These are phyloP conservation scores for Polypterus senegalus DNA, from an alignment of 2,113 vertebrate species.

Conservation along the genomic window DNA sequence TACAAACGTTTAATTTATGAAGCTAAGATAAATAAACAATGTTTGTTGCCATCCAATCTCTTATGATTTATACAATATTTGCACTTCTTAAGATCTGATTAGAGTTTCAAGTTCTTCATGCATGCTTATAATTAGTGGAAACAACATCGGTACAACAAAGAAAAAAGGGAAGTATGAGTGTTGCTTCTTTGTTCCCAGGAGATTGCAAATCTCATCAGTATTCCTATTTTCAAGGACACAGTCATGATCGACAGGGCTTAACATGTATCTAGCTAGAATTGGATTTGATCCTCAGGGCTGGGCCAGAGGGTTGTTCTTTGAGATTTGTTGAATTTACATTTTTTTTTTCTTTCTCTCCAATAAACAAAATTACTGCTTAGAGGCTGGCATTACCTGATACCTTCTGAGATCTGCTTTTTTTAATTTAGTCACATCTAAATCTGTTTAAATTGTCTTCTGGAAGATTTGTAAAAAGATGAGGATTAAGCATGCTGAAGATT, in stretches of 20 bases:
- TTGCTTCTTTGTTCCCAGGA: constrained; percentile 38
- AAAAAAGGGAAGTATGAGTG: background rate
- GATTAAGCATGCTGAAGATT: constrained; percentile 51
- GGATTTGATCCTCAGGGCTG: constrained; percentile 76
- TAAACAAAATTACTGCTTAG: constrained; percentile 70
- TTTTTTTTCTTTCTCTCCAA: constrained; percentile 38
- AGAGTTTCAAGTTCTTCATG: background rate
- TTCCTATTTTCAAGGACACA: constrained; percentile 71
- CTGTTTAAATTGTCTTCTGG: constrained; percentile 48
- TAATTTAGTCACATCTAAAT: constrained; percentile 58
- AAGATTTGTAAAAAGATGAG: constrained; percentile 45
- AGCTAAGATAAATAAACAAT: background rate
- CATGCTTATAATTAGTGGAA: constrained; percentile 1
- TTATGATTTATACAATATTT: no score
- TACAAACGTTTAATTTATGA: background rate
- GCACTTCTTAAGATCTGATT: no score
- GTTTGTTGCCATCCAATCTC: background rate
- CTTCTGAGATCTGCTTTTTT: constrained; percentile 45
- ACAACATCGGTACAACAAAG: background rate
- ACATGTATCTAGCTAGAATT: constrained; percentile 77
- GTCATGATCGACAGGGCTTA: constrained; percentile 74
- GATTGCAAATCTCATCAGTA: constrained; percentile 55
- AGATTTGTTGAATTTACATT: constrained; percentile 66
- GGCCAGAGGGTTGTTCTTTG: constrained; percentile 56
- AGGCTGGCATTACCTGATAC: constrained; percentile 36